These are phyloP conservation scores for Gymnocypris eckloni DNA, from an alignment of 2,797 vertebrate genomes.

Conservation along the genomic window DNA sequence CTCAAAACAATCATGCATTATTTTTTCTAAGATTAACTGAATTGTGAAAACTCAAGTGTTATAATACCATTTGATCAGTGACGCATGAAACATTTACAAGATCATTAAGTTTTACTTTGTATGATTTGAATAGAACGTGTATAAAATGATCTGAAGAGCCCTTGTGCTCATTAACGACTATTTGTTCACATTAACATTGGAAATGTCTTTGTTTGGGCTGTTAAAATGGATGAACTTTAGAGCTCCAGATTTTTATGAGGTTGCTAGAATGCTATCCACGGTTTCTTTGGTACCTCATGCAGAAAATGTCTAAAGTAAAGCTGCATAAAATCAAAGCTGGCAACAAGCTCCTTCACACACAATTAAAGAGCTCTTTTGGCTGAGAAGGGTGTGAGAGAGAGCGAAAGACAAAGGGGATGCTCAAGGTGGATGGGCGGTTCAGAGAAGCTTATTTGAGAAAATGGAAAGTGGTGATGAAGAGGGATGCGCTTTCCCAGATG, in stretches of 20 bases:
- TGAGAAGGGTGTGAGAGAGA: constrained; percentile 33
- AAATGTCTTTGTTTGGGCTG: constrained; percentile 42
- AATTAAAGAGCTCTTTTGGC: constrained; percentile 46
- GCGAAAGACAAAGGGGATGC: constrained; percentile 29
- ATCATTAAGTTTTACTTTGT: constrained; percentile 17
- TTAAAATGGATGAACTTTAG: constrained; percentile 43
- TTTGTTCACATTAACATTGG: constrained; percentile 41
- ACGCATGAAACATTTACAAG: not conserved
- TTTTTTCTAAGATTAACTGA: not conserved
- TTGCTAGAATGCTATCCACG: constrained; percentile 10
- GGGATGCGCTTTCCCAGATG: constrained; percentile 66
- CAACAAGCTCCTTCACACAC: constrained; percentile 41
- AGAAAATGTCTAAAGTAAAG: constrained; percentile 43
- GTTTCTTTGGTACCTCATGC: constrained; percentile 41
- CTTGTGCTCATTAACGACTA: not conserved
- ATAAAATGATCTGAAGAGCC: constrained; percentile 19
- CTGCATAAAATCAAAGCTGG: constrained; percentile 33
- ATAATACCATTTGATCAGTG: not conserved
- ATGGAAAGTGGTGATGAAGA: constrained; percentile 60
- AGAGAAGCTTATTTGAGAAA: constrained; percentile 70
- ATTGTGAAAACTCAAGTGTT: not conserved
- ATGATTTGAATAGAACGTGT: constrained; percentile 8
- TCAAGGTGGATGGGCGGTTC: constrained; percentile 60
- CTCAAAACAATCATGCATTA: not conserved
- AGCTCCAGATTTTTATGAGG: constrained; percentile 25